phyloP scores from a whole-genome alignment of 2,113 vertebrate species.

The Bufo gargarizans region DNA sequence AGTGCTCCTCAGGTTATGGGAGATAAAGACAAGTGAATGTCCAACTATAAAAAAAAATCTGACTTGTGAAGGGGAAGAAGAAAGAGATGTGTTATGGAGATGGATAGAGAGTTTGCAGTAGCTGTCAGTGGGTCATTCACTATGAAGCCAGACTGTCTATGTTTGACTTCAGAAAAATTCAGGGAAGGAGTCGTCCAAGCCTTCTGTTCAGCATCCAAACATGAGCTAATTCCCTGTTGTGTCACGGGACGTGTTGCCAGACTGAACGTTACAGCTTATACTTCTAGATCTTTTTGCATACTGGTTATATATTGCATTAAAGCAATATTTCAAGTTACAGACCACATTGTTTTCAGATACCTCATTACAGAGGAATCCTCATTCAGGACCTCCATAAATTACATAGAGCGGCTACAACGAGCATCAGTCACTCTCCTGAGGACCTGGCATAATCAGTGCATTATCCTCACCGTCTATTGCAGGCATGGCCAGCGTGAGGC shows the following conservation, averaged over 20 bases:
- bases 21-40: not conserved
- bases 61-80: not conserved
- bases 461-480: not conserved
- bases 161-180: not conserved
- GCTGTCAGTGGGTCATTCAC: not conserved
- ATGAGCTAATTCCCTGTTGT: not conserved
- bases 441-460: too few relatives aligned
- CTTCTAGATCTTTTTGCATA: not conserved
- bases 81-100: not conserved
- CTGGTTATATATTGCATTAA: not conserved
- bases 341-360: not conserved
- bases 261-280: not conserved
- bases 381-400: not conserved
- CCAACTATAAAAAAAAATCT: not conserved
- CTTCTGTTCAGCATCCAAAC: not conserved
- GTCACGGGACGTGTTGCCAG: not conserved
- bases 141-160: constrained; percentile 8
- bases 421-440: too few relatives aligned
- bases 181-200: not conserved
- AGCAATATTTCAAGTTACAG: not conserved
- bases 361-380: too few relatives aligned
- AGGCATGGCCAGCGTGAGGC: too few relatives aligned
- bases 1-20: not conserved
- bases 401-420: not conserved
- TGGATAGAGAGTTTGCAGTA: not conserved